A percentile compares a stretch with the other conserved stretches of the same genome.
Conservation (phyloP, 2,797 vertebrate genomes). For the Alauda arvensis region DNA sequence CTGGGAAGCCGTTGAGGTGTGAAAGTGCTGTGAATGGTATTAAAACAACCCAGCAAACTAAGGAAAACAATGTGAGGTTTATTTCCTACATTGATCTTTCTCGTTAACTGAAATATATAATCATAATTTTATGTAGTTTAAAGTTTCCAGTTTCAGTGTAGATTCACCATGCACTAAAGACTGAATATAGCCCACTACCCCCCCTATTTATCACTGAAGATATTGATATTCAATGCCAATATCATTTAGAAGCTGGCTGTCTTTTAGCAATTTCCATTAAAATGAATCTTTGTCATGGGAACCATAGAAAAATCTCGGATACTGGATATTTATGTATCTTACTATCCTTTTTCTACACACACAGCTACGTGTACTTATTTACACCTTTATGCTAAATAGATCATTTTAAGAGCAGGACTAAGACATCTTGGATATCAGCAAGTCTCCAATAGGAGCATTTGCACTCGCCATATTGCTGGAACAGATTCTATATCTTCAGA, state of each 20-base stretch:
- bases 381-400: background rate
- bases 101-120: background rate
- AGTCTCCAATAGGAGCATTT: constrained; percentile 32
- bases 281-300: background rate
- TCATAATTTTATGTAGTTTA: background rate
- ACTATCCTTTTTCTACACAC: background rate
- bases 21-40: background rate
- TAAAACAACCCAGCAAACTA: background rate
- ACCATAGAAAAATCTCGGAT: background rate
- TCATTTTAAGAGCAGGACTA: background rate
- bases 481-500: constrained; percentile 50
- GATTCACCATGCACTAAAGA: background rate
- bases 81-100: background rate
- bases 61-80: background rate
- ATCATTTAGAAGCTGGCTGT: background rate
- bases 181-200: background rate
- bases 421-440: background rate
- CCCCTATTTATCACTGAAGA: background rate
- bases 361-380: background rate
- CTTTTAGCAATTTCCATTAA: background rate
- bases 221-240: background rate
- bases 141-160: background rate
- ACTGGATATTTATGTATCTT: background rate
- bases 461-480: constrained; percentile 47
- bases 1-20: background rate